Percentiles rank a stretch among this genome's conserved stretches.
phyloP scores from a whole-genome alignment of 2,888 invertebrate genomes.

The Nomada flava region DNA sequence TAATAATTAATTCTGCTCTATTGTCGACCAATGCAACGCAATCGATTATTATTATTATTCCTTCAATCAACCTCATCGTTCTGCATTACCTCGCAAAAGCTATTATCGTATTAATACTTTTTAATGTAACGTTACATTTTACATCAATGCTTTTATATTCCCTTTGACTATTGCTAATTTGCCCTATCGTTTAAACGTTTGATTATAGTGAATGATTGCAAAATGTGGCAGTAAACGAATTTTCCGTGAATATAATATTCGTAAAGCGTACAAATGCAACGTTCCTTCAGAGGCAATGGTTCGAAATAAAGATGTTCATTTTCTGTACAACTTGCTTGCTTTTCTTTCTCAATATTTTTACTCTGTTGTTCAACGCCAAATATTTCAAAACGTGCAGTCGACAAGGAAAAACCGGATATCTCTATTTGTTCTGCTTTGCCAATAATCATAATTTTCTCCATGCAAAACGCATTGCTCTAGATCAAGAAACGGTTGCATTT shows the following conservation, averaged over 20 bases:
- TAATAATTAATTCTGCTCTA: slow-evolving; percentile 67
- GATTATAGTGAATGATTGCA: slow-evolving; percentile 67
- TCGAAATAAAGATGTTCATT: neutral
- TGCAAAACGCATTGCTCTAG: slow-evolving; percentile 31
- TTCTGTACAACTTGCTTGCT: neutral
- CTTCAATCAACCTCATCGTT: slow-evolving; percentile 38
- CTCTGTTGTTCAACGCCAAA: neutral
- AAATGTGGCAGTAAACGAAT: slow-evolving; percentile 68
- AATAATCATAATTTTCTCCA: neutral
- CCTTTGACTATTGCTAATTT: slow-evolving; percentile 56
- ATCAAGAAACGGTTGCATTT: slow-evolving; percentile 40
- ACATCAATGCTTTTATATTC: slow-evolving; percentile 41
- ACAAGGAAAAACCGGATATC: neutral
- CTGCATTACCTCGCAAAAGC: slow-evolving; percentile 26
- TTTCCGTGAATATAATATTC: slow-evolving; percentile 43
- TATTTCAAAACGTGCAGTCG: neutral
- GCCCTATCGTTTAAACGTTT: slow-evolving; percentile 52
- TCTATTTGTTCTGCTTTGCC: neutral
- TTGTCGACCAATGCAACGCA: slow-evolving; percentile 79
- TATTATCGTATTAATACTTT: slow-evolving; percentile 52
- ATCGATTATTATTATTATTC: slow-evolving; percentile 61
- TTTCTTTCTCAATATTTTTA: neutral
- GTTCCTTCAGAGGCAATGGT: slow-evolving; percentile 41
- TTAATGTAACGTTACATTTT: slow-evolving; percentile 58
- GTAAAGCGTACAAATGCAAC: slow-evolving; percentile 50